Percentiles rank a stretch among this genome's conserved stretches.
These are phyloP conservation scores for Tigriopus japonicus DNA, from an alignment of 1,140 invertebrate species.

Conservation along the genomic window DNA sequence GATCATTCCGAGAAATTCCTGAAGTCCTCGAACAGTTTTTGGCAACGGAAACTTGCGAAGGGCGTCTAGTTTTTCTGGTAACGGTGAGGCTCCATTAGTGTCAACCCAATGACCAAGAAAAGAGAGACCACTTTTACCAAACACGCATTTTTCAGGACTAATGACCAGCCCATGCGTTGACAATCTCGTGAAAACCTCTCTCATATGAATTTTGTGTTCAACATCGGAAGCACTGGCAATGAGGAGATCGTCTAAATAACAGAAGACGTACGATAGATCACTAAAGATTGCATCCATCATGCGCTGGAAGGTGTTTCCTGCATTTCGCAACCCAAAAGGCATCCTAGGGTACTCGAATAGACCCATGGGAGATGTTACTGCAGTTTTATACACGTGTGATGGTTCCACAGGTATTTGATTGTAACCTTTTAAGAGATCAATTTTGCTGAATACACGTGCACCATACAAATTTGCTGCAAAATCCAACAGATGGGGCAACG, in stretches of 20 bases:
- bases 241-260: background rate
- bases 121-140: too few species aligned
- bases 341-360: background rate
- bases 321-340: constrained; percentile 2
- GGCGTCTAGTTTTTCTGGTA: too few species aligned
- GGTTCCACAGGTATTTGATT: constrained; percentile 14
- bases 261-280: background rate
- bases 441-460: constrained; percentile 9
- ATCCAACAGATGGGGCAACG: constrained; percentile 18
- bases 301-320: background rate
- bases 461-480: constrained; percentile 14
- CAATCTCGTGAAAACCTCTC: too few species aligned
- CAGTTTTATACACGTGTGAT: constrained; percentile 17
- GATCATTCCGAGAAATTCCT: too few species aligned
- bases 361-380: constrained; percentile 11
- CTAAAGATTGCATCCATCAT: background rate
- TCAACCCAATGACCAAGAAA: too few species aligned
- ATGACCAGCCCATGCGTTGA: too few species aligned
- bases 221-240: background rate
- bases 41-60: too few species aligned
- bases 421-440: constrained; percentile 16
- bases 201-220: too few species aligned
- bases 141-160: too few species aligned
- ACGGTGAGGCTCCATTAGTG: too few species aligned
- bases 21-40: too few species aligned